These are phyloP conservation scores for Platysternon megacephalum DNA, from an alignment of 2,113 vertebrate species.

Conservation along the genomic window DNA sequence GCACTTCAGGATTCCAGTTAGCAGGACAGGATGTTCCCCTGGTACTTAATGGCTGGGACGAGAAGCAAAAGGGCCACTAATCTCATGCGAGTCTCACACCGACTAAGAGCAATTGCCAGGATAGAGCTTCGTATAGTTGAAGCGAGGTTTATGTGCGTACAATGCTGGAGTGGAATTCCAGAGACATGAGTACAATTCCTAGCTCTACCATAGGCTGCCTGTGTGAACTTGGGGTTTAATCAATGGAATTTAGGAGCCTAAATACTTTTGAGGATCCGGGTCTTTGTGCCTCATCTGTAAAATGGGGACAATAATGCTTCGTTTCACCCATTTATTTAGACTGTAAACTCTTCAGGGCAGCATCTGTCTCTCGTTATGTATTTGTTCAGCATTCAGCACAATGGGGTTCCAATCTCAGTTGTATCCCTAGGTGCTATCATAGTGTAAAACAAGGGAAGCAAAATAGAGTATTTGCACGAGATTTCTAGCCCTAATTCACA, in stretches of 20 bases:
- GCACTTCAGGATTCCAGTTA: not conserved
- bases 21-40: not conserved
- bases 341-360: not conserved
- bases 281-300: fast-evolving
- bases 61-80: not conserved
- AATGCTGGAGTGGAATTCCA: not conserved
- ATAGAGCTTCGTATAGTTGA: not conserved
- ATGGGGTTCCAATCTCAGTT: not conserved
- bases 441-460: not conserved
- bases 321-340: not conserved
- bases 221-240: fast-evolving
- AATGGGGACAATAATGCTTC: not conserved
- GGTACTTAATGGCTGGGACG: not conserved
- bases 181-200: not conserved
- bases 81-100: not conserved
- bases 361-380: not conserved
- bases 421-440: not conserved
- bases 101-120: not conserved
- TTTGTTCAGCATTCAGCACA: not conserved
- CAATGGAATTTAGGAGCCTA: not conserved
- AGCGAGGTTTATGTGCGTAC: not conserved
- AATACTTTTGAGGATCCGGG: not conserved
- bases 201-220: not conserved
- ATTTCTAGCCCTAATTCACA: not conserved
- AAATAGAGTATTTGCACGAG: not conserved